Evolutionary conservation across 2,888 invertebrate genomes (phyloP).

Genomic region (Leptopterna dolabrata): DNA sequence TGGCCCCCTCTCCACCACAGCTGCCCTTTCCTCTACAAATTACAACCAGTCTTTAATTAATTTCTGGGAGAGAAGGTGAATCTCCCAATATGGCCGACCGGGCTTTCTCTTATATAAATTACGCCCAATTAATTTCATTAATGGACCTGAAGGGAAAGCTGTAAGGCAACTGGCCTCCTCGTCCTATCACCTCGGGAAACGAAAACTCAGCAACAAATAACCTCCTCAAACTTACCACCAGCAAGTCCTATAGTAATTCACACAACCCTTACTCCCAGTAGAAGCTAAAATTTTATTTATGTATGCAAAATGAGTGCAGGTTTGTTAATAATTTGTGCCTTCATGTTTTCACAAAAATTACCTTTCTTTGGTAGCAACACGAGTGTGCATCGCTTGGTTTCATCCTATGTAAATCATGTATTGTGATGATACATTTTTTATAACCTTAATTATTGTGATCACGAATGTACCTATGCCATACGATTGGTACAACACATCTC

Average conservation of each 20-base stretch:
- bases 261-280: neutral
- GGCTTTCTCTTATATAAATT: constrained; percentile 58
- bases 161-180: constrained; percentile 44
- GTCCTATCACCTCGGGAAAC: neutral
- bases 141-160: constrained; percentile 53
- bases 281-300: too few relatives aligned
- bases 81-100: constrained; percentile 53
- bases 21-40: constrained; percentile 49
- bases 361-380: too few relatives aligned
- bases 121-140: constrained; percentile 59
- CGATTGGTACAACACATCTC: too few relatives aligned
- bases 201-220: constrained; percentile 37
- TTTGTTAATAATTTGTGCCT: too few relatives aligned
- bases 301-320: too few relatives aligned
- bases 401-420: too few relatives aligned
- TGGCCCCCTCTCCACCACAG: neutral
- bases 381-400: too few relatives aligned
- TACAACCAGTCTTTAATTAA: constrained; percentile 55
- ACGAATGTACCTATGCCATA: too few relatives aligned
- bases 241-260: neutral
- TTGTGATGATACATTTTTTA: too few relatives aligned
- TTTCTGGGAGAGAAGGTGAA: constrained; percentile 48
- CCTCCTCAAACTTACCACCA: neutral
- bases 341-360: too few relatives aligned
- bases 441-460: too few relatives aligned